Percentiles rank a stretch among this genome's conserved stretches.
Conservation (phyloP, 2,797 vertebrate species). For the Vespertilio murinus region DNA sequence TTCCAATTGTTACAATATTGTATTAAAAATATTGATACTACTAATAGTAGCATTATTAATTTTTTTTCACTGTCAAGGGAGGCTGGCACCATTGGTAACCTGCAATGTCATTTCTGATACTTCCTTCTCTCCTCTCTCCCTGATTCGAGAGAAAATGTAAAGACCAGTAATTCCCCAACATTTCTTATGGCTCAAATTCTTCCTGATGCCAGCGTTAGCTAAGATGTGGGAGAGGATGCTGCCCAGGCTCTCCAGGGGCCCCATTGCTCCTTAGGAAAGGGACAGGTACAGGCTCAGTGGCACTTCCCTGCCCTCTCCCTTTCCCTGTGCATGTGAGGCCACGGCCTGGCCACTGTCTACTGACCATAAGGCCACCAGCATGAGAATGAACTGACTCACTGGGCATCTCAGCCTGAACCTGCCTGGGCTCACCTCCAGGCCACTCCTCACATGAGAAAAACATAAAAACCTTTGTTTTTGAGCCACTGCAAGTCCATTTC, state of each 20-base stretch:
- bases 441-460: neutral
- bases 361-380: accelerated
- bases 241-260: neutral
- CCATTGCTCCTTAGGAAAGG: neutral
- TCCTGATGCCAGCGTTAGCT: neutral
- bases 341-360: accelerated
- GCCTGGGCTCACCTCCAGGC: neutral
- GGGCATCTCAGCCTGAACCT: neutral
- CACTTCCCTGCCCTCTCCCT: accelerated
- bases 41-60: neutral
- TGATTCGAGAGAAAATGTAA: neutral
- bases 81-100: too few relatives aligned
- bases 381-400: neutral
- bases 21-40: neutral
- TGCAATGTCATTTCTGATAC: neutral
- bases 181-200: neutral
- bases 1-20: neutral
- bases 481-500: neutral
- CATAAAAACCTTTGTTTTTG: neutral
- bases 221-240: neutral
- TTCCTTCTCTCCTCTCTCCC: neutral
- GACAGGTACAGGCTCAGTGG: accelerated
- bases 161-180: neutral
- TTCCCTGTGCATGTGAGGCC: neutral
- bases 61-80: accelerated